Conservation (phyloP, 2,113 vertebrate genomes). For the Emydura subglobosa region DNA sequence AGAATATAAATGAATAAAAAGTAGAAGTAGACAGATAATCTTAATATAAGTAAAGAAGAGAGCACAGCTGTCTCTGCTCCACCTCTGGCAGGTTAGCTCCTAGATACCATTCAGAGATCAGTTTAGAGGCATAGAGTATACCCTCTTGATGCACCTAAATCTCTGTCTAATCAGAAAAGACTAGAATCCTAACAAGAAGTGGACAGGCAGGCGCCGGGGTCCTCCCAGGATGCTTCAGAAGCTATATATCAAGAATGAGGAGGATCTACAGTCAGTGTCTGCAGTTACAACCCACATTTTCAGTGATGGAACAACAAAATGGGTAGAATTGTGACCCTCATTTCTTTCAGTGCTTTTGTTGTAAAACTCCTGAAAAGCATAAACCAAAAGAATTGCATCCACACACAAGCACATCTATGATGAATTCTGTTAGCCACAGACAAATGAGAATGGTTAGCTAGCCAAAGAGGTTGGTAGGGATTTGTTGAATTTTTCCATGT, state of each 20-base stretch:
- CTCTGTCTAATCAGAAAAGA: background rate
- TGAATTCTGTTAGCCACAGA: constrained; percentile 74
- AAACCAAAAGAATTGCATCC: constrained; percentile 76
- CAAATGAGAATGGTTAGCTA: constrained; percentile 85
- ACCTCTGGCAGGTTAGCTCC: background rate
- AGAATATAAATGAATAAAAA: background rate
- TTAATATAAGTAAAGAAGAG: background rate
- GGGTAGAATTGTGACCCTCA: constrained; percentile 86
- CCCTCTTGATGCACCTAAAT: background rate
- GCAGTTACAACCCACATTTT: constrained; percentile 81
- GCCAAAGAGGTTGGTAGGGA: constrained; percentile 89
- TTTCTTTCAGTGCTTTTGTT: constrained; percentile 86
- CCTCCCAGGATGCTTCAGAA: constrained; percentile 82
- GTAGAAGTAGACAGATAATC: background rate
- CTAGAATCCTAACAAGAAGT: background rate
- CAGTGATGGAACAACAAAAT: constrained; percentile 84
- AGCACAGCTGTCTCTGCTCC: background rate
- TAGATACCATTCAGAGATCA: background rate
- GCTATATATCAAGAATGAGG: constrained; percentile 74
- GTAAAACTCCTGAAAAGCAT: constrained; percentile 79
- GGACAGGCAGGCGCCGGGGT: background rate
- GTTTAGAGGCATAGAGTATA: background rate
- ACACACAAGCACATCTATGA: constrained; percentile 76
- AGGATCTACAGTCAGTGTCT: constrained; percentile 75
- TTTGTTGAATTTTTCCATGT: constrained; percentile 93